A percentile compares a stretch with the other conserved stretches of the same genome.
These are phyloP conservation scores for Amphipyra tragopoginis DNA, from an alignment of 2,888 invertebrate species.

Conservation along the genomic window DNA sequence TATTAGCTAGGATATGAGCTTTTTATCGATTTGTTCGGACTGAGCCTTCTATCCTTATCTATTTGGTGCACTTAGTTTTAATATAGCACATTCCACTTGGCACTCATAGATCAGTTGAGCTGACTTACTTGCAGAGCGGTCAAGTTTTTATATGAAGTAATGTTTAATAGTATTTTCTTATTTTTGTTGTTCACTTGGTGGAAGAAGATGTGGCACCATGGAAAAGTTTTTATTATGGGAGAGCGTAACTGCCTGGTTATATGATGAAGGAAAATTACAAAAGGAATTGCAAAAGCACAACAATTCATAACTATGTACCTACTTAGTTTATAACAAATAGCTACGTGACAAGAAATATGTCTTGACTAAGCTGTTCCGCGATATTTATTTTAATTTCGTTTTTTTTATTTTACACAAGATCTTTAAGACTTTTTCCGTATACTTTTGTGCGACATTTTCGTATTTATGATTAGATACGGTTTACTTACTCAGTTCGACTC, in stretches of 20 bases:
- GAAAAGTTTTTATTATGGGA: background rate
- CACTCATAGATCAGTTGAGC: constrained; percentile 1
- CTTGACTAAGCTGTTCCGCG: too few relatives aligned
- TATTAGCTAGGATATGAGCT: too few relatives aligned
- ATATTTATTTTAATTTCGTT: too few relatives aligned
- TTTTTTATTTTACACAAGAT: too few relatives aligned
- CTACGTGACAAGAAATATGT: too few relatives aligned
- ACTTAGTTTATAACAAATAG: too few relatives aligned
- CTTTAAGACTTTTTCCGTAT: too few relatives aligned
- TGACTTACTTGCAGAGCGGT: background rate
- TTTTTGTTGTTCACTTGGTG: background rate
- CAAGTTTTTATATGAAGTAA: background rate
- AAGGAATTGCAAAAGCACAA: too few relatives aligned
- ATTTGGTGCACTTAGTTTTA: constrained; percentile 1
- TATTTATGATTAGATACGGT: too few relatives aligned
- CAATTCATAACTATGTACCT: too few relatives aligned
- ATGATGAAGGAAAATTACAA: background rate
- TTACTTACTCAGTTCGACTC: too few relatives aligned
- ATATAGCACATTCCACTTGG: constrained; percentile 1
- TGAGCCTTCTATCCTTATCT: background rate
- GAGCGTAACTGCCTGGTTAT: background rate
- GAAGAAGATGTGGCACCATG: background rate
- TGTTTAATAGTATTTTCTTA: background rate
- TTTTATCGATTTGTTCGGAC: background rate
- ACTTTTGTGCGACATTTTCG: too few relatives aligned